Evolutionary conservation across 2,888 invertebrate genomes (phyloP).

Genomic region (Drosophila buzzatii): DNA sequence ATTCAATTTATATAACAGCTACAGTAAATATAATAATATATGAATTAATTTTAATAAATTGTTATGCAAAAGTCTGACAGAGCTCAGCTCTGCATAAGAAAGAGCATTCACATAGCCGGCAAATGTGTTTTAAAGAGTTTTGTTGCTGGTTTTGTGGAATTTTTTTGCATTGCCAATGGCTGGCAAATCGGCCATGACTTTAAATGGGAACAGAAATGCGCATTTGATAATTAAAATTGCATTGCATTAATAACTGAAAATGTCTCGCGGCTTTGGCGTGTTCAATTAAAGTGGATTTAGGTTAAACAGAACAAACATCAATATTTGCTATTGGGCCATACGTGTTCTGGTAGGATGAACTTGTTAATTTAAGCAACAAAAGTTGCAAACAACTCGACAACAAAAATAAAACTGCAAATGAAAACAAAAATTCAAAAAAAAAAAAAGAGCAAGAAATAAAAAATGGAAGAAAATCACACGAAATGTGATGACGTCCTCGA

Average conservation of each 20-base stretch:
- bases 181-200: slow-evolving; percentile 24
- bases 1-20: too few species aligned
- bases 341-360: slow-evolving; percentile 30
- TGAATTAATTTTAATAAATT: too few species aligned
- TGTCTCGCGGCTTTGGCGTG: slow-evolving; percentile 54
- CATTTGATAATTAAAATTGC: slow-evolving; percentile 73
- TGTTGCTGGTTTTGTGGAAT: neutral
- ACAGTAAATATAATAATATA: too few species aligned
- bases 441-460: slow-evolving; percentile 28
- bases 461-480: slow-evolving; percentile 53
- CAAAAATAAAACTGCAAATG: slow-evolving; percentile 30
- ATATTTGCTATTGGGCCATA: slow-evolving; percentile 47
- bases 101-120: neutral
- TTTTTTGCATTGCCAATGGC: slow-evolving; percentile 14
- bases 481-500: slow-evolving; percentile 68
- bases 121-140: neutral
- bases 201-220: slow-evolving; percentile 25
- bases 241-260: slow-evolving; percentile 70
- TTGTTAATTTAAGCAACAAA: slow-evolving; percentile 77
- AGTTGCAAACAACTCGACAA: slow-evolving; percentile 51
- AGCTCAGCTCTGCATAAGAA: neutral
- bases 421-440: slow-evolving; percentile 13
- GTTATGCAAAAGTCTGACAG: too few species aligned
- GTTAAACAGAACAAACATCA: slow-evolving; percentile 61
- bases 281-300: slow-evolving; percentile 66